A percentile compares a stretch with the other conserved stretches of the same genome.
Conservation (phyloP, 2,888 invertebrate species). For the Anthoptus insignis region DNA sequence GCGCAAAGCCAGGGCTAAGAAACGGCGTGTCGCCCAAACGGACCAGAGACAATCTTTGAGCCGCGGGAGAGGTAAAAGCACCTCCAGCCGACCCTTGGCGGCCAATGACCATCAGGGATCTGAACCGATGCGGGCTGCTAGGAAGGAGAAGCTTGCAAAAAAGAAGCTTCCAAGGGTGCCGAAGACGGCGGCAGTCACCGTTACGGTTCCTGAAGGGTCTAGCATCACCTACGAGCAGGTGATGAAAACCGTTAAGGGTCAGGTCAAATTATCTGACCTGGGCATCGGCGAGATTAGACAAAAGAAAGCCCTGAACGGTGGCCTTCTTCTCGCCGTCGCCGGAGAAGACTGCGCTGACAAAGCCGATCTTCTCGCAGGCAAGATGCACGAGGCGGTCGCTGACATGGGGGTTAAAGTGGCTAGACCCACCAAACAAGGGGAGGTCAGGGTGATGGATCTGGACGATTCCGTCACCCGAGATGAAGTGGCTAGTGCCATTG, state of each 20-base stretch:
- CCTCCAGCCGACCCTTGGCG: neutral
- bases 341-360: neutral
- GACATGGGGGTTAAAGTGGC: neutral
- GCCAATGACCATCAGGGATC: neutral
- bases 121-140: neutral
- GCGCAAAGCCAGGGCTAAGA: slow-evolving; percentile 1
- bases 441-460: neutral
- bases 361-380: neutral
- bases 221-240: slow-evolving; percentile 7
- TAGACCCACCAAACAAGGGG: neutral
- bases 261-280: slow-evolving; percentile 8
- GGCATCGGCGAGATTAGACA: slow-evolving; percentile 2
- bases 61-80: neutral
- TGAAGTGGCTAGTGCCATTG: neutral
- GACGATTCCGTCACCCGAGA: slow-evolving; percentile 16
- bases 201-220: slow-evolving; percentile 6
- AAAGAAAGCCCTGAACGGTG: slow-evolving; percentile 13
- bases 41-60: neutral
- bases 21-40: neutral
- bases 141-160: neutral
- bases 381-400: neutral
- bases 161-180: neutral
- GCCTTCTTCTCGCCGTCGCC: slow-evolving; percentile 7
- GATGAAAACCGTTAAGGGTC: slow-evolving; percentile 5
- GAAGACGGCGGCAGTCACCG: slow-evolving; percentile 14